Evolutionary conservation across 2,113 vertebrate genomes (phyloP), one percentile per base, ranked within the genome.

Genomic region (Hirundichthys speculiger): DNA sequence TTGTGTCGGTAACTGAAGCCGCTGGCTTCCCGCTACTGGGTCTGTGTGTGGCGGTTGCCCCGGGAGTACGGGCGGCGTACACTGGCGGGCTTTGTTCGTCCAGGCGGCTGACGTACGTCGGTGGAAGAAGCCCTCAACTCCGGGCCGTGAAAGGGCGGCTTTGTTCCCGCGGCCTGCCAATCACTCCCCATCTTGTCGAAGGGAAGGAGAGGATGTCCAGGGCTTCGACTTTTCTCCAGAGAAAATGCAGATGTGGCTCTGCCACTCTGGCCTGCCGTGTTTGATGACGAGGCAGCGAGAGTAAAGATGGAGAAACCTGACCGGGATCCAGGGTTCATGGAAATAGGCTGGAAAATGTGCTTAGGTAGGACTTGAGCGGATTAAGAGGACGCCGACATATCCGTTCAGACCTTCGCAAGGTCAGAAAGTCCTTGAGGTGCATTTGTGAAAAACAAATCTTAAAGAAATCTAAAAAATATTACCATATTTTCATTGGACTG

Each of bases 1-100:
- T 27, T 40, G 63, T 40, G n/a, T 12, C 69, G 58, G 90, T 92
- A 94, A 94, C 92, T 83, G 84, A 90, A 93, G 83, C 84, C 54
- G 81, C 86, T 84, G 85, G 88, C 90, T 71, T 56, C 87, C 89
- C 89, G 63, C 76, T 90, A 87, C 76, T 84, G 86, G 89, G 90
- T 86, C 73, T 73, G 80, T 55, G 79, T 78, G 82, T 83, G 85
- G 77, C 89, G 70, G 88, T 88, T 79, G 86, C 90, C 88, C 54
- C 87, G 16, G n/a, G 88, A 13, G 79, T 88, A 88, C 85, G 85
- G 84, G 84, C 74, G 79, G 77, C 54, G 45, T 75, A 91, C 83
- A 81, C 82, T 89, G 64, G 77, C 79, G 61, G 55, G 73, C 84
- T 89, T 94, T 92, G 86, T 88, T 77, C 83, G 79, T 78, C 3